phyloP scores from a whole-genome alignment of 2,888 invertebrate species.

The Argyra leucocephala region DNA sequence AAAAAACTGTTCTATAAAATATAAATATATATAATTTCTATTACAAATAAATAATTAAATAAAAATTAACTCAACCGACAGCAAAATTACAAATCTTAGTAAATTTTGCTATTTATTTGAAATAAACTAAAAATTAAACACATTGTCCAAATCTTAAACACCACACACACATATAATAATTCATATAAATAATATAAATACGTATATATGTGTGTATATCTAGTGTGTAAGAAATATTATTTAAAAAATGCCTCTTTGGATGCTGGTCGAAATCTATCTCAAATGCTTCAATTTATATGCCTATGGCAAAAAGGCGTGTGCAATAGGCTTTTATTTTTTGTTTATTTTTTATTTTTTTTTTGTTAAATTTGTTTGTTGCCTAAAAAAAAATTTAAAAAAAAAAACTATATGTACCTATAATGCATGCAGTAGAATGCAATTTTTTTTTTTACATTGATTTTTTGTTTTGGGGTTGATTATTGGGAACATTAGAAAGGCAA shows the following conservation, averaged over 20 bases:
- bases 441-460: too few species aligned
- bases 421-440: too few species aligned
- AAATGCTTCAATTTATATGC: background rate
- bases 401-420: background rate
- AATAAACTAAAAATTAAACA: background rate
- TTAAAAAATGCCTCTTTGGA: background rate
- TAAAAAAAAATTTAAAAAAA: background rate
- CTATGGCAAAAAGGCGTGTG: slow-evolving; percentile 1
- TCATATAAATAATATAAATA: too few species aligned
- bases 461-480: background rate
- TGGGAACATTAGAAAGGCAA: background rate
- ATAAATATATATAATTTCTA: too few species aligned
- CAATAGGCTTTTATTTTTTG: background rate
- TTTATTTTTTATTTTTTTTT: too few species aligned
- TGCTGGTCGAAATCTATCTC: background rate
- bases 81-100: too few species aligned
- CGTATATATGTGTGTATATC: too few species aligned
- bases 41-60: too few species aligned
- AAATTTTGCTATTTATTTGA: too few species aligned
- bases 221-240: background rate
- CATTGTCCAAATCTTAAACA: background rate
- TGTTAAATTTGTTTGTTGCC: too few species aligned
- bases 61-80: too few species aligned
- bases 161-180: background rate
- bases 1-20: too few species aligned